These are phyloP conservation scores for Seira ritae DNA, from an alignment of 2,888 invertebrate genomes.

Conservation along the genomic window DNA sequence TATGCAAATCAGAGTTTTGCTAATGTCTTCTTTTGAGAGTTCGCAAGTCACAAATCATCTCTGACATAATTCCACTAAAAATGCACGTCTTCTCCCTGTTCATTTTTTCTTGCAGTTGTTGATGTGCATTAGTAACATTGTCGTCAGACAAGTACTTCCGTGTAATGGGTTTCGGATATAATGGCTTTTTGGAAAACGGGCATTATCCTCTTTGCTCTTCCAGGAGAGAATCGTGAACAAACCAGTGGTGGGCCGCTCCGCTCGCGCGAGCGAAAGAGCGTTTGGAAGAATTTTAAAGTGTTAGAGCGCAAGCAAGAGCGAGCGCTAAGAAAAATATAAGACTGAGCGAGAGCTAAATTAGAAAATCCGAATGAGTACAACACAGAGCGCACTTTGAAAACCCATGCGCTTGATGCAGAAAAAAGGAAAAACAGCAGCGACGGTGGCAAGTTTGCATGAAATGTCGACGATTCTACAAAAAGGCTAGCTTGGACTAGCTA, in stretches of 20 bases:
- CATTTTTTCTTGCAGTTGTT: neutral
- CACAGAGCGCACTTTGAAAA: neutral
- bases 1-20: neutral
- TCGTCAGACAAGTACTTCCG: neutral
- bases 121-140: neutral
- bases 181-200: neutral
- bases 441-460: too few species aligned
- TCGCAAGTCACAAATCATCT: neutral
- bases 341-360: too few species aligned
- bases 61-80: neutral
- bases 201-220: constrained; percentile 8
- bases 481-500: too few species aligned
- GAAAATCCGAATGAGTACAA: neutral
- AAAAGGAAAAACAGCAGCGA: too few species aligned
- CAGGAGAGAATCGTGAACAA: constrained; percentile 4
- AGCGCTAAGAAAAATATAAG: too few species aligned
- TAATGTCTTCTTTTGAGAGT: too few species aligned
- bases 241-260: neutral
- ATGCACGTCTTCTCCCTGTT: neutral
- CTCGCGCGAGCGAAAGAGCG: neutral
- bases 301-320: too few species aligned
- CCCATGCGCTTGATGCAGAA: too few species aligned
- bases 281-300: neutral
- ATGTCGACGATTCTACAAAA: too few species aligned
- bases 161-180: neutral